Conservation (phyloP, 64 coral and sea anemone species). For the Catalaphyllia jardinei region DNA sequence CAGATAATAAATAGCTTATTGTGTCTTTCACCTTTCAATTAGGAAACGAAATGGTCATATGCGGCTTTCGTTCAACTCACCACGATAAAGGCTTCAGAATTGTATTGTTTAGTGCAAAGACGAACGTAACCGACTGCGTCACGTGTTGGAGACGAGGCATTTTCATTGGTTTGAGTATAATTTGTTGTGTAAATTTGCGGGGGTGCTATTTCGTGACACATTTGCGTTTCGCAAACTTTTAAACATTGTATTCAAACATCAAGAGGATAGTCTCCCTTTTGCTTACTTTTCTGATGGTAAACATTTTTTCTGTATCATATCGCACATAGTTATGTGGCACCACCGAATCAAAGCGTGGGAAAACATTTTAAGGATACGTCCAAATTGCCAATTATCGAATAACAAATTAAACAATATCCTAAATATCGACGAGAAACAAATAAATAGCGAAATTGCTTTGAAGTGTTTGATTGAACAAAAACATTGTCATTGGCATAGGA, state of each 20-base stretch:
- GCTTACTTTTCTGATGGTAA: background rate
- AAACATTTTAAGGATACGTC: background rate
- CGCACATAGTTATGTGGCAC: background rate
- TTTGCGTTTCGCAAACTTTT: constrained; percentile 18
- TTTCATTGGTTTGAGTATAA: background rate
- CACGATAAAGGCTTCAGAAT: background rate
- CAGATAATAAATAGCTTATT: constrained; percentile 9
- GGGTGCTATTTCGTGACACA: constrained; percentile 7
- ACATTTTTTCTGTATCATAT: background rate
- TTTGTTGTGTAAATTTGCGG: constrained; percentile 31
- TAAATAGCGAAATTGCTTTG: constrained; percentile 10
- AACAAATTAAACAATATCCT: constrained; percentile 4
- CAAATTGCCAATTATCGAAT: constrained; percentile 18
- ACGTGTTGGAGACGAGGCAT: background rate
- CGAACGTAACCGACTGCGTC: constrained; percentile 13
- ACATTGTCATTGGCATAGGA: background rate
- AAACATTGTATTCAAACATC: constrained; percentile 11
- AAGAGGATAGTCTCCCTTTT: constrained; percentile 1
- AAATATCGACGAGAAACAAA: background rate
- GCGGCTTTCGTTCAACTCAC: background rate
- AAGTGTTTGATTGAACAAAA: constrained; percentile 19
- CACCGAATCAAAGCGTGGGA: background rate
- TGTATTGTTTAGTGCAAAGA: constrained; percentile 8
- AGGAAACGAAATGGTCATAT: background rate
- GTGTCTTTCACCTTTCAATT: background rate